A percentile compares a stretch with the other conserved stretches of the same genome.
phyloP scores from a whole-genome alignment of 2,888 invertebrate genomes.

The Blomia tropicalis region DNA sequence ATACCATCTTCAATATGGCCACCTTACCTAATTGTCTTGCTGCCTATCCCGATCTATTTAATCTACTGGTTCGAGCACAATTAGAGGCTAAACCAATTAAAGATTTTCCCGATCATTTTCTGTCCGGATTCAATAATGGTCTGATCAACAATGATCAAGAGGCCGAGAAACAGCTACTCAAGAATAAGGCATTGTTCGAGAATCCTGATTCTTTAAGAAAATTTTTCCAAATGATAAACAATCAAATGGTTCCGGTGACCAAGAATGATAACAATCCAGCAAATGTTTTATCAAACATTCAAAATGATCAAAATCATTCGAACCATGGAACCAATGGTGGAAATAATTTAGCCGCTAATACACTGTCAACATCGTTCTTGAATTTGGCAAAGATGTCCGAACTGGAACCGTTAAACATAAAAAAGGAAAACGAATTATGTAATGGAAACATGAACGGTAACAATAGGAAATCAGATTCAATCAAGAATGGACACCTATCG shows the following conservation, averaged over 20 bases:
- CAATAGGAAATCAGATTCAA: not conserved
- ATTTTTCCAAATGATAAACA: not conserved
- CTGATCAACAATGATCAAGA: not conserved
- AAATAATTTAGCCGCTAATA: not conserved
- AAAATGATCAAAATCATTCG: not conserved
- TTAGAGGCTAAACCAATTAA: conserved; percentile 3
- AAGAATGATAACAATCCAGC: not conserved
- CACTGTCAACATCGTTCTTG: not conserved
- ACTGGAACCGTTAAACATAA: not conserved
- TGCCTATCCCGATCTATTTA: conserved; percentile 1
- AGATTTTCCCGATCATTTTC: not conserved
- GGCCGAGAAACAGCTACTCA: not conserved
- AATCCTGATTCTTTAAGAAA: not conserved
- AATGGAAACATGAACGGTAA: not conserved
- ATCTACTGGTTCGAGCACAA: not conserved
- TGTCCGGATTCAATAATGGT: not conserved
- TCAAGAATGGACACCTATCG: not conserved
- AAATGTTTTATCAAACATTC: not conserved
- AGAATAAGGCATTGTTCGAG: not conserved
- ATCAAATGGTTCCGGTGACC: not conserved
- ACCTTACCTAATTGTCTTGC: conserved; percentile 3
- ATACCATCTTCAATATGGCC: not conserved
- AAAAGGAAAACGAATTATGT: not conserved
- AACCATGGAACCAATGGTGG: not conserved
- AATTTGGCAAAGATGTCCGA: conserved; percentile 9